These are phyloP conservation scores for Xiphorhynchus erythropygius DNA, from an alignment of 2,797 vertebrate genomes.

Conservation along the genomic window DNA sequence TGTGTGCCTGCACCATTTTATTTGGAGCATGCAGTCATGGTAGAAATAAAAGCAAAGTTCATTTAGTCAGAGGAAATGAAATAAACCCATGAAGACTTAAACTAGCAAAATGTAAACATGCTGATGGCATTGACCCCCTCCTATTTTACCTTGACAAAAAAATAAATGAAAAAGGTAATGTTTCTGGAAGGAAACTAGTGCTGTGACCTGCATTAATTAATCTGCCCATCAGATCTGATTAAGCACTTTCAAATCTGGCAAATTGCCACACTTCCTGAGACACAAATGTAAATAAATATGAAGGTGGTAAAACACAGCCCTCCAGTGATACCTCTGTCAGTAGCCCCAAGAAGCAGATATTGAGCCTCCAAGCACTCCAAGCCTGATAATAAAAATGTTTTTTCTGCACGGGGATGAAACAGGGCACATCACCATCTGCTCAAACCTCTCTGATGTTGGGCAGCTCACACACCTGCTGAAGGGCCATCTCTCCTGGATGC, in stretches of 20 bases:
- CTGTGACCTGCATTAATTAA: background rate
- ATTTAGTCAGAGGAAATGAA: background rate
- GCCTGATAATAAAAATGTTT: constrained; percentile 21
- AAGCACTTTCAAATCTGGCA: constrained; percentile 55
- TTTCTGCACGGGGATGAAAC: background rate
- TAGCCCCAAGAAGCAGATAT: background rate
- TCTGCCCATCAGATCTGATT: constrained; percentile 21
- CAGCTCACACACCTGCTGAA: background rate
- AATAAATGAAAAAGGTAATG: background rate
- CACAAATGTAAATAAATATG: constrained; percentile 35
- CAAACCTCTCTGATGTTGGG: background rate
- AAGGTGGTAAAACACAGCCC: background rate
- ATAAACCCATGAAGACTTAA: constrained; percentile 19
- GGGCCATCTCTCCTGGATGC: background rate
- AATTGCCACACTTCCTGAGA: constrained; percentile 41
- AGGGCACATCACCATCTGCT: background rate
- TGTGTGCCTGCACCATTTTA: background rate
- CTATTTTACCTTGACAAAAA: constrained; percentile 54
- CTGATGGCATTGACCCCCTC: constrained; percentile 26
- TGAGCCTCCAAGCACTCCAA: background rate
- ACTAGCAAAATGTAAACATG: constrained; percentile 21
- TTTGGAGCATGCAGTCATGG: background rate
- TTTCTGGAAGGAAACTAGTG: constrained; percentile 26
- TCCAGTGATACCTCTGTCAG: background rate
- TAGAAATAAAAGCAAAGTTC: constrained; percentile 3